Conservation (phyloP, 2,888 invertebrate species). For the Leptopilina syphax region DNA sequence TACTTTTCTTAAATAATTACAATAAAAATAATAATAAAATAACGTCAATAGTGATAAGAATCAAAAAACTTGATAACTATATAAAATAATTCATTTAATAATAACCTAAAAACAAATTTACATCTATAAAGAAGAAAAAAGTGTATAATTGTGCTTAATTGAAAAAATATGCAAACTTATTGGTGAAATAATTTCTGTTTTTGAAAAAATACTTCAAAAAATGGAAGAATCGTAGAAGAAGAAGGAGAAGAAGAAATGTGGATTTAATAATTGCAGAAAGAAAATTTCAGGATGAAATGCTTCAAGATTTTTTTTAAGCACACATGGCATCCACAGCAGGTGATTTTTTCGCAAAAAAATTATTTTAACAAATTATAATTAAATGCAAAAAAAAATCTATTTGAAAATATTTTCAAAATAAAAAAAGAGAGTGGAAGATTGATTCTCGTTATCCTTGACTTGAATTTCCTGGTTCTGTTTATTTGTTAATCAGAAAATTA, state of each 20-base stretch:
- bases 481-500: neutral
- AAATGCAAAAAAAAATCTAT: neutral
- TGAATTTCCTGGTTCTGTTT: neutral
- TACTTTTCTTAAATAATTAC: too few species aligned
- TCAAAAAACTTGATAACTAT: too few species aligned
- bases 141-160: too few species aligned
- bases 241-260: neutral
- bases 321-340: slow-evolving; percentile 74
- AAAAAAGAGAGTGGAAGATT: slow-evolving; percentile 13
- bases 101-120: too few species aligned
- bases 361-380: neutral
- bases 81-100: too few species aligned
- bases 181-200: neutral
- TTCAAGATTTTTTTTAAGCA: slow-evolving; percentile 73
- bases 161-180: too few species aligned
- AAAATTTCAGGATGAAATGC: slow-evolving; percentile 66
- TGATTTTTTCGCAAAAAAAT: slow-evolving; percentile 50
- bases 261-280: neutral
- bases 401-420: neutral
- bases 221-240: neutral
- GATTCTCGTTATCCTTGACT: slow-evolving; percentile 36
- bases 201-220: neutral
- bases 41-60: too few species aligned
- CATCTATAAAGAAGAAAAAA: too few species aligned
- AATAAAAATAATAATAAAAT: too few species aligned